Base-by-base conservation (phyloP, 2,113 vertebrate genomes). In the Pseudorasbora parva region DNA sequence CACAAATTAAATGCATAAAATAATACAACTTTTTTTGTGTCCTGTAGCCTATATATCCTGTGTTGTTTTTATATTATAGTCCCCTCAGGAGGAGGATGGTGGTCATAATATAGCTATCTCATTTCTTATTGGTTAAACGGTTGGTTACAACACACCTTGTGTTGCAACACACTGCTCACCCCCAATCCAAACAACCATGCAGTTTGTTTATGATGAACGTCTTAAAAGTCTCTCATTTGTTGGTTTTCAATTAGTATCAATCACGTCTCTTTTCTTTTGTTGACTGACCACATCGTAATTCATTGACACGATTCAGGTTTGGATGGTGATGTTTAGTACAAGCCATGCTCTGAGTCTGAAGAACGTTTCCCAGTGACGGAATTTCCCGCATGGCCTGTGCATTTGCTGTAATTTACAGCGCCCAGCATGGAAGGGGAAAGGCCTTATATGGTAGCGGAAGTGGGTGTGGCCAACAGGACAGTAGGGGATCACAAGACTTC, bases 381-480 rank as follows among this genome's bases (percentile, higher is more conserved):
- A 95, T 95, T 94, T 95, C 93, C 93, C 93, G 92, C 91, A 93
- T 87, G 89, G 88, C 87, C 86, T 88, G 90, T 89, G 87, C 89
- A 85, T 90, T 92, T 90, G 86, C 91, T 78, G 91, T 93, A 93
- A 94, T 90, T 93, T 89, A 91, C 91, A 76, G 84, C 89, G 87
- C 88, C 82, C 85, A 84, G 78, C 87, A 19, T 88, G 91, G 89
- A 89, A 84, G 88, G 91, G 91, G 79, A 92, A 93, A 91, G 9
- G 0, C 94, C 94, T 87, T 91, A 79, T 94, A 90, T 93, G 94
- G 94, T 80, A 88, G 89, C 56, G 93, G 94, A 93, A 94, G 93
- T 93, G 19, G 94, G 94, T 85, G 94, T 91, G 93, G 91, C 91
- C 71, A 89, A 2, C 4, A 21, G 82, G 87, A 69, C 85, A 80